Conservation (phyloP, 2,888 invertebrate species). For the Apocheima hispidaria region DNA sequence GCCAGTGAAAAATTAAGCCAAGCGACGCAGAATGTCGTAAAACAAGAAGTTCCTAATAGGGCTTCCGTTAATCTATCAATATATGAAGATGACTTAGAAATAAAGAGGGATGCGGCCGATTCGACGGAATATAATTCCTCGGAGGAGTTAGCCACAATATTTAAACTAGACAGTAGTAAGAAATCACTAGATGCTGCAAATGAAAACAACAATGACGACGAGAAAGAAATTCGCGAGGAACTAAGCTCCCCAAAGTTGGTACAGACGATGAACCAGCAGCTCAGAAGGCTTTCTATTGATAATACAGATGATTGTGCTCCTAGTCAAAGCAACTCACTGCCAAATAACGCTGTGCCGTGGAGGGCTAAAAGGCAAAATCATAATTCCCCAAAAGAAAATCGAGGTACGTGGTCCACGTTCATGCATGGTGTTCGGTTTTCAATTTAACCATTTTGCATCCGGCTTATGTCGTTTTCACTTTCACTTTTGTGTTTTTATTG, state of each 20-base stretch:
- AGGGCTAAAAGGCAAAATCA: slow-evolving; percentile 77
- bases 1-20: slow-evolving; percentile 68
- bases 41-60: slow-evolving; percentile 63
- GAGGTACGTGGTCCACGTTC: slow-evolving; percentile 81
- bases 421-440: slow-evolving; percentile 81
- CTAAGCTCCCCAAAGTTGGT: slow-evolving; percentile 82
- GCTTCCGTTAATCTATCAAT: slow-evolving; percentile 75
- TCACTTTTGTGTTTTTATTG: slow-evolving; percentile 44
- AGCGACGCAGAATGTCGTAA: slow-evolving; percentile 59
- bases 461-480: slow-evolving; percentile 57
- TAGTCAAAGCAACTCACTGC: slow-evolving; percentile 81
- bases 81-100: slow-evolving; percentile 77
- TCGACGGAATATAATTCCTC: slow-evolving; percentile 88
- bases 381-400: slow-evolving; percentile 79
- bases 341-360: slow-evolving; percentile 80
- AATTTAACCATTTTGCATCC: slow-evolving; percentile 78
- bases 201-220: slow-evolving; percentile 54
- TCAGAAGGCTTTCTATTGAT: slow-evolving; percentile 76
- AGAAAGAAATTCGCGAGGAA: slow-evolving; percentile 65
- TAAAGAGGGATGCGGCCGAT: slow-evolving; percentile 73
- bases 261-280: slow-evolving; percentile 77
- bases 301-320: slow-evolving; percentile 69
- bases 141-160: slow-evolving; percentile 88
- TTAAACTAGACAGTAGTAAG: slow-evolving; percentile 74
- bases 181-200: slow-evolving; percentile 50